Evolutionary conservation across 2,888 invertebrate species (phyloP).

Genomic region (Lasius fuliginosus): DNA sequence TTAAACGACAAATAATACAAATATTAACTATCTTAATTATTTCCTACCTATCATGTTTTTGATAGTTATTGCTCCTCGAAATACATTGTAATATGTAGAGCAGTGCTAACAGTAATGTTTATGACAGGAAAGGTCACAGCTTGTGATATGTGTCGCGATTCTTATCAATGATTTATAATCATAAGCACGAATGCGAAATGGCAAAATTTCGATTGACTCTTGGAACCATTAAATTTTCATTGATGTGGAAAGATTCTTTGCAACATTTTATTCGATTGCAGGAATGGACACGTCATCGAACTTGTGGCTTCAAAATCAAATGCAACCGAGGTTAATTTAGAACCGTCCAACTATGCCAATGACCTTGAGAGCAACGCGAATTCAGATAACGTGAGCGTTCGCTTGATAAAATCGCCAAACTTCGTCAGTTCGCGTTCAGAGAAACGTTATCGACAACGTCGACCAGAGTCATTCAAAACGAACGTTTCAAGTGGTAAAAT

Average conservation of each 20-base stretch:
- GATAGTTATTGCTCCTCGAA: neutral
- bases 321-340: conserved; percentile 61
- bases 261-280: conserved; percentile 13
- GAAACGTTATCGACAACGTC: conserved; percentile 20
- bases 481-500: conserved; percentile 14
- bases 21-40: no score
- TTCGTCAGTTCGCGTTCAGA: conserved; percentile 42
- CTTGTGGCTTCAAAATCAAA: conserved; percentile 64
- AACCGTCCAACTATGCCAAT: conserved; percentile 66
- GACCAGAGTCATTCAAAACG: neutral
- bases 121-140: neutral
- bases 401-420: conserved; percentile 13
- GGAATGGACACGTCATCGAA: conserved; percentile 59
- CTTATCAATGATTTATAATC: conserved; percentile 26
- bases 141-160: neutral
- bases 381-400: conserved; percentile 14
- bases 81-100: neutral
- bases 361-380: conserved; percentile 49
- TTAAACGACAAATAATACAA: neutral
- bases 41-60: neutral
- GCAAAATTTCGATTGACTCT: neutral
- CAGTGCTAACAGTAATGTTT: neutral
- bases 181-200: neutral
- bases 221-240: neutral
- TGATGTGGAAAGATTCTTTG: neutral